phyloP scores from a whole-genome alignment of 2,888 invertebrate genomes.

The Leptopilina myrica region DNA sequence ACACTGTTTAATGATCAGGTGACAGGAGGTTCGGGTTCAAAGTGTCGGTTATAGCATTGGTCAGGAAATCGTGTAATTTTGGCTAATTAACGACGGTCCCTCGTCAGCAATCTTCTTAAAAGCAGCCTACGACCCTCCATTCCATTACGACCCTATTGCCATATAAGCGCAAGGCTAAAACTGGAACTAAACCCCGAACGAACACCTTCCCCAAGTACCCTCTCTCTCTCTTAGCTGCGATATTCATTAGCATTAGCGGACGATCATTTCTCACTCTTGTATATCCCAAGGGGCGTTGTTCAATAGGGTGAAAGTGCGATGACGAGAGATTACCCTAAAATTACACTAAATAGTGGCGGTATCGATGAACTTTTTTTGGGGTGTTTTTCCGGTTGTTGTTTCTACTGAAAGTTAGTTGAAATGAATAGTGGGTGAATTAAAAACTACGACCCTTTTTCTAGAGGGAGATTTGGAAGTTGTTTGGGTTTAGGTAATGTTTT shows the following conservation, averaged over 20 bases:
- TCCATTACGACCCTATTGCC: conserved; percentile 53
- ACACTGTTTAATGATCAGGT: neutral
- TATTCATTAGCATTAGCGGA: conserved; percentile 73
- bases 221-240: conserved; percentile 45
- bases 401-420: neutral
- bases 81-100: conserved; percentile 64
- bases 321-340: conserved; percentile 4
- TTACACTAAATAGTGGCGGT: conserved; percentile 9
- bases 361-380: conserved; percentile 6
- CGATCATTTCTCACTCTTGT: conserved; percentile 72
- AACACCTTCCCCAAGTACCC: conserved; percentile 54
- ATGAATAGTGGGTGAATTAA: neutral
- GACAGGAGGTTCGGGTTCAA: conserved; percentile 21
- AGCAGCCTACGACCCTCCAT: conserved; percentile 60
- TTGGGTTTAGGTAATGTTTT: too few species aligned
- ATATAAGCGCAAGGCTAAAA: conserved; percentile 32
- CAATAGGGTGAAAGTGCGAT: conserved; percentile 19
- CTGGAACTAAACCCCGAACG: conserved; percentile 57
- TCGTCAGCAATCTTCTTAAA: conserved; percentile 69
- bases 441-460: too few species aligned
- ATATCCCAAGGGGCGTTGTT: conserved; percentile 44
- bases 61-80: conserved; percentile 62
- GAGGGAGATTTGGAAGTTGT: too few species aligned
- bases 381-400: neutral
- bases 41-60: conserved; percentile 15